phyloP scores from a whole-genome alignment of 2,797 vertebrate genomes.

The Myoxocephalus aenaeus region DNA sequence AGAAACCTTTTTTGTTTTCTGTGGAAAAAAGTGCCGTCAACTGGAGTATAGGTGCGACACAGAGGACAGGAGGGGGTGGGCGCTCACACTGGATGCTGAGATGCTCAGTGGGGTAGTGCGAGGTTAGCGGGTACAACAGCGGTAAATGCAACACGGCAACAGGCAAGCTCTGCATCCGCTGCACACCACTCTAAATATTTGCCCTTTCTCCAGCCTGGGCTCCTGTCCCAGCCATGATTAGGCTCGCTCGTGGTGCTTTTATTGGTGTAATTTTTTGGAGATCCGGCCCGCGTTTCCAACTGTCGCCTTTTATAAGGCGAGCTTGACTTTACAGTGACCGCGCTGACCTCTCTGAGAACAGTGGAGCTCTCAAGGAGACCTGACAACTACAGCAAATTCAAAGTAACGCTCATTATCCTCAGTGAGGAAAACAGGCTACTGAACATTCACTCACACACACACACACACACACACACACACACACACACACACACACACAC shows the following conservation, averaged over 20 bases:
- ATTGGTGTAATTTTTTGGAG: conserved; percentile 52
- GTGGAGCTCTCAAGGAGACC: conserved; percentile 55
- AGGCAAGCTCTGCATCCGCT: conserved; percentile 2
- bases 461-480: conserved; percentile 31
- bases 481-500: conserved; percentile 19
- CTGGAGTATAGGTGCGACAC: conserved; percentile 6
- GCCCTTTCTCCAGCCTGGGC: conserved; percentile 42
- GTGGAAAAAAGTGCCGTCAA: not conserved
- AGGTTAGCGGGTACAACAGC: conserved; percentile 7
- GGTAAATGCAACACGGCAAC: conserved; percentile 6
- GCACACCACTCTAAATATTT: conserved; percentile 28
- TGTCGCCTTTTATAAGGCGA: conserved; percentile 64
- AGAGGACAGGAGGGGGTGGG: conserved; percentile 4
- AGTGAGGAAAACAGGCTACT: conserved; percentile 64
- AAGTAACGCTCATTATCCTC: conserved; percentile 64
- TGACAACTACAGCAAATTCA: conserved; percentile 56
- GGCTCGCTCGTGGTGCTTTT: conserved; percentile 49
- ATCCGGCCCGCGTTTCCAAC: conserved; percentile 60
- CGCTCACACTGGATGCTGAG: conserved; percentile 45
- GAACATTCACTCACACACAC: conserved; percentile 18
- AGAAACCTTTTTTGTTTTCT: not conserved
- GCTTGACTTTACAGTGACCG: conserved; percentile 62
- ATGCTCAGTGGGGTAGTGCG: conserved; percentile 29
- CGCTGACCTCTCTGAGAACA: conserved; percentile 57
- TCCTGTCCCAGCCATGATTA: conserved; percentile 50